Evolutionary conservation across 2,888 invertebrate genomes (phyloP), one percentile per base, ranked within the genome.

Genomic region (Pseudococcus jackbeardsleyi): DNA sequence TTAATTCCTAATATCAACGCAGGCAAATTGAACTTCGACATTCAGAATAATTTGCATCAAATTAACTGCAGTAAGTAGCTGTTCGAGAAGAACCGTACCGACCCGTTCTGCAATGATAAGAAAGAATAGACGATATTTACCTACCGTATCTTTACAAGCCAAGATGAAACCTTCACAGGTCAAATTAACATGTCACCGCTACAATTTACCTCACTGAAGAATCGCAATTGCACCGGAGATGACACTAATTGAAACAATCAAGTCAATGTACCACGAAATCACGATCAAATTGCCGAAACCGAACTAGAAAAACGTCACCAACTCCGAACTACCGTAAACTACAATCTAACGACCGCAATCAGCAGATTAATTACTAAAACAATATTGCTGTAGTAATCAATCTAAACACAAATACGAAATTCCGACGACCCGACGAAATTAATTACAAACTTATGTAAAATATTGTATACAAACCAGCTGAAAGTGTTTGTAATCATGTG

Each of bases 401-500:
- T 64, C 22, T 6, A 42, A 8, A 9, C 72, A 8, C 68, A 72
- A 72, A 72, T 72, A 72, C 72, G 33, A 72, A 72, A 72, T 72
- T 72, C 17, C 72, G 33, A 72, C 72, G 8, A 72, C 6, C n/a
- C 54, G 19, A 68, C 22, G 26, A 68, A 68, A 68, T 68, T 68
- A 72, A 72, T 72, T 33, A 72, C 15, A 72, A 72, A 72, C 72
- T 72, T 22, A 72, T 33, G 7, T 72, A 72, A 72, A 72, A 72
- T 72, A 33, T 33, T 33, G 72, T 72, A 72, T 72, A 72, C 33
- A 72, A 72, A 72, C 72, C 72, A 72, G 72, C 72, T 72, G 72
- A 72, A 72, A 72, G 46, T 82, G 79, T 82, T 42, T 82, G 46
- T 46, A 82, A 82, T 82, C 79, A 82, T 82, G 79, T 46, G 79